Evolutionary conservation across 2,888 invertebrate species (phyloP).

Genomic region (Ectobius pallidus): DNA sequence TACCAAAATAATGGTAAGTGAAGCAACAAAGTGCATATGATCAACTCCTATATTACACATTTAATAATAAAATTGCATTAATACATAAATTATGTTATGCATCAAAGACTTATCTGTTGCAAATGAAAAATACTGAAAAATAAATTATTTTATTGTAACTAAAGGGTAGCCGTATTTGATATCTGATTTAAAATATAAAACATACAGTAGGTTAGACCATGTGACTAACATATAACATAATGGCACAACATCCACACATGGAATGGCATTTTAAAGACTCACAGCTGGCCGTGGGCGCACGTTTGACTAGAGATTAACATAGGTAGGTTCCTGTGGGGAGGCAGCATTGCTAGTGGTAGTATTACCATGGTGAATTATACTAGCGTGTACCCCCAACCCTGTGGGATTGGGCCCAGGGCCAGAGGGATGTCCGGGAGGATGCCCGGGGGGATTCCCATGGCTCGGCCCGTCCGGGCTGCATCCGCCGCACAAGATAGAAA

Average conservation of each 20-base stretch:
- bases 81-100: too few relatives aligned
- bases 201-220: constrained; percentile 19
- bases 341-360: constrained; percentile 63
- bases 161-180: too few relatives aligned
- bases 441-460: constrained; percentile 48
- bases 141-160: too few relatives aligned
- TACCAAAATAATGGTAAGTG: too few relatives aligned
- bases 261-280: constrained; percentile 34
- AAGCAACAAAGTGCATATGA: too few relatives aligned
- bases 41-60: too few relatives aligned
- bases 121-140: too few relatives aligned
- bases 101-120: too few relatives aligned
- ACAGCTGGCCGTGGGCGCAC: constrained; percentile 41
- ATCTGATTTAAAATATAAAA: too few relatives aligned
- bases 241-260: constrained; percentile 7
- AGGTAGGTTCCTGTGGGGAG: constrained; percentile 82
- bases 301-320: constrained; percentile 88
- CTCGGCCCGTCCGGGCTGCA: constrained; percentile 44
- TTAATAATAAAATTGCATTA: too few relatives aligned
- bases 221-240: background rate
- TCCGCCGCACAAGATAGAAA: constrained; percentile 44
- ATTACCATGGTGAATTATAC: constrained; percentile 54
- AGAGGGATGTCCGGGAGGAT: constrained; percentile 50
- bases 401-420: constrained; percentile 56
- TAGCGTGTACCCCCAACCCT: constrained; percentile 51